Base-by-base conservation (phyloP, 92 coral and sea anemone species). In the Phenganax stokvisi region DNA sequence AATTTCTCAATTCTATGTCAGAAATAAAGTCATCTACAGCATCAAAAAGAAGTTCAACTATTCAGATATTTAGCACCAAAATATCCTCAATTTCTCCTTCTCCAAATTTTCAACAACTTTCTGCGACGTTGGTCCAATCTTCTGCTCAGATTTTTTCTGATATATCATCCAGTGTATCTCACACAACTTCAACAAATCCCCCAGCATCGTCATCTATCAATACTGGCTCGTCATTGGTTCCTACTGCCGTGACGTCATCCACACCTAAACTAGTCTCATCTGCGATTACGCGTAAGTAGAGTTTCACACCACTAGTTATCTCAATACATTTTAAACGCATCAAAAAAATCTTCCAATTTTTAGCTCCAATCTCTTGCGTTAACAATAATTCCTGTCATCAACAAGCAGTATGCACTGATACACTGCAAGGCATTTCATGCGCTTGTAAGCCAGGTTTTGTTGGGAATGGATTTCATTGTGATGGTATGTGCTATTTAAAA, bases 391-490 rank as follows among this genome's bases (percentile, higher is more conserved):
- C 83, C 8, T 79, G 83, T 53, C 83, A 79, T 20, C 8, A 63
- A 51, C 6, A 79, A 37, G 83, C 83, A 11, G 27, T 52, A 8
- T 79, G 83, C 53, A 79, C 28, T 15, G 65, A 79, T 53, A 79
- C 74, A 15, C 56, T 13, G 5, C 17, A 51, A 12, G 74, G 62
- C 53, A 44, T 63, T 79, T 65, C 74, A 7, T 79, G 83, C 13
- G 27, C 37, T 0, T 79, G 83, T 64, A 79, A 79, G 28, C 29
- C 63, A 61, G 83, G 83, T 6, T 79, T 63, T 54, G n/a, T 1
- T 16, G 83, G 83, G 20, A 27, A 47, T 79, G 83, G 83, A 47
- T 63, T 1, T 10, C 62, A 9, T 9, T 79, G 83, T 65, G 30
- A 51, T 10, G 83, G 83, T 79, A 65, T 10, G 74, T 54, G 8